These are phyloP conservation scores for Urosaurus nigricauda DNA, from an alignment of 2,797 vertebrate genomes.

Conservation along the genomic window DNA sequence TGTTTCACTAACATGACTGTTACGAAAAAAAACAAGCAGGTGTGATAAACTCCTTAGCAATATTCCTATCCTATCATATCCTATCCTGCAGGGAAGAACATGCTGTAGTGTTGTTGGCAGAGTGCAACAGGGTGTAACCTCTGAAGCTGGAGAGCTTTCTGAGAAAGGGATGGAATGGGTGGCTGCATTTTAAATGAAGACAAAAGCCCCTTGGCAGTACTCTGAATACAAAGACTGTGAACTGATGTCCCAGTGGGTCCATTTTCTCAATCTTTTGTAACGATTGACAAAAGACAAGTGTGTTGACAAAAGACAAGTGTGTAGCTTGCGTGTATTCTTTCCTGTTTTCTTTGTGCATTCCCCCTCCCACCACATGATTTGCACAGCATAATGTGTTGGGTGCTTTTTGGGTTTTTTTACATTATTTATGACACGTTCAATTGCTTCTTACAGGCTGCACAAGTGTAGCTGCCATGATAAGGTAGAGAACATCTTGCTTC, in stretches of 20 bases:
- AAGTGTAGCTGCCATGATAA: constrained; percentile 75
- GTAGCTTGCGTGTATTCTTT: neutral
- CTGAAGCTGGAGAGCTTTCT: neutral
- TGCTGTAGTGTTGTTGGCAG: neutral
- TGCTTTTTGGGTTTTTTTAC: neutral
- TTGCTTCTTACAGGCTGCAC: constrained; percentile 71
- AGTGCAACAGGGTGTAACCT: neutral
- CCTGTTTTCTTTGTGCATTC: constrained; percentile 9
- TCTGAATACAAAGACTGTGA: neutral
- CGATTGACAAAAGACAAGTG: neutral
- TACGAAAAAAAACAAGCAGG: no score
- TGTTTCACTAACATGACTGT: no score
- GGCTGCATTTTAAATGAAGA: neutral
- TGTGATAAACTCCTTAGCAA: no score
- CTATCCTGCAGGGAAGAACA: neutral
- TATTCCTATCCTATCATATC: no score
- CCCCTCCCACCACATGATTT: no score
- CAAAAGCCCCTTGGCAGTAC: neutral
- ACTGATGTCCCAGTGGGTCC: neutral
- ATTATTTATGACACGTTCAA: constrained; percentile 71
- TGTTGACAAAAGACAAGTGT: no score
- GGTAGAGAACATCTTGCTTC: constrained; percentile 75
- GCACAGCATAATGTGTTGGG: constrained; percentile 31
- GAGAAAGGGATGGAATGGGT: neutral
- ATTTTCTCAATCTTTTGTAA: neutral